These are phyloP conservation scores for Tupaia chinensis DNA, from an alignment of 2,113 vertebrate genomes.

Conservation along the genomic window DNA sequence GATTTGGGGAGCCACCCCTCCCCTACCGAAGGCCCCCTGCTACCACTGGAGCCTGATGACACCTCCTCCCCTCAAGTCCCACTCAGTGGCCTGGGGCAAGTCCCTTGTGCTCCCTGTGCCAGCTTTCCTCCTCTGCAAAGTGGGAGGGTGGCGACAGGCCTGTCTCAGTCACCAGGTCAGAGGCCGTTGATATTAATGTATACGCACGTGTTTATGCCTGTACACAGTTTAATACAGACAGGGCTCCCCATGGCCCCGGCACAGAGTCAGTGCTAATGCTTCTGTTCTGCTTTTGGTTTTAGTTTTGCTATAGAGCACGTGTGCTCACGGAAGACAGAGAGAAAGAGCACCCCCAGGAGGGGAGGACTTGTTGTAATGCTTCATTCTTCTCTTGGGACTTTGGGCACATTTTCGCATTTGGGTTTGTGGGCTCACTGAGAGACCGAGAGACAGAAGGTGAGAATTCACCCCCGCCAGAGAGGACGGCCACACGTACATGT, in stretches of 20 bases:
- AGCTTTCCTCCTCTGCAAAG: not conserved
- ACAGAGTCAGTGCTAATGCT: not conserved
- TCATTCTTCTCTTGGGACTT: no score
- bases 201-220: not conserved
- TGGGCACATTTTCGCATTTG: no score
- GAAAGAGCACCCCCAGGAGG: no score
- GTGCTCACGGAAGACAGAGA: no score
- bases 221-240: not conserved
- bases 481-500: no score
- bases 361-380: no score
- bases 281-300: no score
- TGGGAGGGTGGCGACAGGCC: not conserved
- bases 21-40: not conserved
- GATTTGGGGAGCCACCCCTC: not conserved
- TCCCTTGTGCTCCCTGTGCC: not conserved
- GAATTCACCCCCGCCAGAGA: no score
- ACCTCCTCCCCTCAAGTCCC: not conserved
- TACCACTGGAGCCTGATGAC: not conserved
- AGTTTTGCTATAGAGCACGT: no score
- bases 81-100: not conserved
- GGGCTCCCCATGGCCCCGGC: not conserved
- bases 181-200: not conserved
- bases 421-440: no score
- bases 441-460: no score
- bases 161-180: not conserved